Conservation (phyloP, 2,113 vertebrate species). For the Hyla sarda region DNA sequence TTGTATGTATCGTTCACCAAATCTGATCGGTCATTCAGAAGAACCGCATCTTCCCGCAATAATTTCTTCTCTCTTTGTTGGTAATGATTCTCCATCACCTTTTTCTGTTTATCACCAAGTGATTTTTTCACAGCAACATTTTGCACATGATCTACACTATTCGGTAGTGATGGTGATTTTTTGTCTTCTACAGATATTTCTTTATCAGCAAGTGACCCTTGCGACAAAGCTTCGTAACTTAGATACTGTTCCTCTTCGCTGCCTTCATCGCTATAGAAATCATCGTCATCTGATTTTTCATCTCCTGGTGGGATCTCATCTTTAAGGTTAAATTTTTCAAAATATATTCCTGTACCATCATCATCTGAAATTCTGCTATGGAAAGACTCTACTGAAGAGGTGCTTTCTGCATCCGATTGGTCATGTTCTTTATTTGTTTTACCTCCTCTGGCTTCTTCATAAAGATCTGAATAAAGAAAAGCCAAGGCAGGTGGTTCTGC, state of each 20-base stretch:
- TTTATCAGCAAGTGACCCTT: constrained; percentile 4
- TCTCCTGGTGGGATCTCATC: constrained; percentile 78
- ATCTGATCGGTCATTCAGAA: not conserved
- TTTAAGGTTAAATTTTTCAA: constrained; percentile 91
- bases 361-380: constrained; percentile 84
- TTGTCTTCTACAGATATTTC: not conserved
- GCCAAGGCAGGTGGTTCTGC: constrained; percentile 89
- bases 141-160: not conserved
- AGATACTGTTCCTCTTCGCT: constrained; percentile 19
- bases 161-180: not conserved
- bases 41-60: not conserved
- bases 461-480: constrained; percentile 91
- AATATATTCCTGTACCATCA: constrained; percentile 83
- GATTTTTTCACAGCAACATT: not conserved
- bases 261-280: constrained; percentile 12
- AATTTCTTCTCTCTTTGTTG: too few species aligned
- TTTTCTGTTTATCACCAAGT: not conserved
- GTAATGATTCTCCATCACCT: not conserved
- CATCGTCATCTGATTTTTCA: constrained; percentile 17
- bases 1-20: not conserved
- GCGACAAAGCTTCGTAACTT: constrained; percentile 11
- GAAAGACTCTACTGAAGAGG: constrained; percentile 80
- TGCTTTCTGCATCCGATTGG: constrained; percentile 82
- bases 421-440: constrained; percentile 77
- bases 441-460: constrained; percentile 82